phyloP scores from a whole-genome alignment of 2,888 invertebrate species.

The Drosophila eohydei region DNA sequence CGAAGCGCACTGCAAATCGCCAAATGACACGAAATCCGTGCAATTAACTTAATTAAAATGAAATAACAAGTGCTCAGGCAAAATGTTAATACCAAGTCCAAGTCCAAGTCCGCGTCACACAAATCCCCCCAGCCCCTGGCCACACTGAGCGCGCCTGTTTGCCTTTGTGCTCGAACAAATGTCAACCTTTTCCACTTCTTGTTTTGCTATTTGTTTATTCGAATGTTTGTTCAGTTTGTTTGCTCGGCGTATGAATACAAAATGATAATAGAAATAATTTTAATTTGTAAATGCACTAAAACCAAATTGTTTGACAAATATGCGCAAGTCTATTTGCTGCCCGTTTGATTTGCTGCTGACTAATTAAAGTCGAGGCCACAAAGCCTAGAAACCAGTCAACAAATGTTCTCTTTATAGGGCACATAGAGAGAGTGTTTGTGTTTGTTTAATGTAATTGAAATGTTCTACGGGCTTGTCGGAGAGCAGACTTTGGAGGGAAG shows the following conservation, averaged over 20 bases:
- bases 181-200: slow-evolving; percentile 58
- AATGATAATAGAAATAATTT: slow-evolving; percentile 69
- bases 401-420: neutral
- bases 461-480: neutral
- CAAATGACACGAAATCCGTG: slow-evolving; percentile 74
- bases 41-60: slow-evolving; percentile 85
- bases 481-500: neutral
- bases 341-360: slow-evolving; percentile 57
- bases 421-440: neutral
- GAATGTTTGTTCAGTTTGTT: slow-evolving; percentile 54
- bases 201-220: neutral
- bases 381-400: neutral
- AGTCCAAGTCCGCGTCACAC: slow-evolving; percentile 10
- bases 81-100: slow-evolving; percentile 18
- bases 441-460: slow-evolving; percentile 30
- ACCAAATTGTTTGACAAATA: slow-evolving; percentile 69
- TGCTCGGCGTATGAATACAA: slow-evolving; percentile 39
- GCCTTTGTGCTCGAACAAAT: slow-evolving; percentile 70
- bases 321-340: slow-evolving; percentile 49
- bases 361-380: slow-evolving; percentile 41
- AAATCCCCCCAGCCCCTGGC: neutral
- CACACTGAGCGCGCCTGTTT: slow-evolving; percentile 44
- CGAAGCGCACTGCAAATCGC: slow-evolving; percentile 43
- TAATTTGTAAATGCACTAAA: slow-evolving; percentile 69
- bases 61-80: slow-evolving; percentile 81